Evolutionary conservation across 2,888 invertebrate species (phyloP), one percentile per base, ranked within the genome.

Genomic region (Eustalomyia histrio): DNA sequence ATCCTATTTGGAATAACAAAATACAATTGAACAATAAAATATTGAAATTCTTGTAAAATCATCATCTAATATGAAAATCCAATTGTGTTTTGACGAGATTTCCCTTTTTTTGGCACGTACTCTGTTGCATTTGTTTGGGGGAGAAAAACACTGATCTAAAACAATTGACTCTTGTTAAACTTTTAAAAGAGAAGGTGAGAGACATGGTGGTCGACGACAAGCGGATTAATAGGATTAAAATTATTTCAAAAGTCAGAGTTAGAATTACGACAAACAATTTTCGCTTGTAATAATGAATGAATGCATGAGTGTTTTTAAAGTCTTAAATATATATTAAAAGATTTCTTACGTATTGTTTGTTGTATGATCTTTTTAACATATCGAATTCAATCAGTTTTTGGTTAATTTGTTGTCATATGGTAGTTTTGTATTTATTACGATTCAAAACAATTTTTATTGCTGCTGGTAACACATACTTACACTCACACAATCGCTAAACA

Each of bases 191-290:
- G 69, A 65, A 61, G 68, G 53, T 69, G 76, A 61, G 52, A 17
- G 57, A 52, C 60, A 53, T 74, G 81, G 74, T 81, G 78, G 81
- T 81, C 81, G 81, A 78, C 55, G 69, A 78, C 78, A 81, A 74
- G 78, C 65, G 69, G 81, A 78, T 81, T 81, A 81, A 78, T 29
- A 60, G 74, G 78, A 81, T 81, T 81, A 81, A 71, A 12, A n/a
- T 10, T 57, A 65, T 58, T 39, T 39, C 12, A 29, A 39, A 63
- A 50, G 14, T 29, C 14, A 35, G 50, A 33, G 47, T 52, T 65
- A 24, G 24, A 29, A 29, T 29, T 29, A 29, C 1, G 29, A 29
- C 18, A 47, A 29, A 68, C 68, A 73, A 65, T 50, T 18, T 33
- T 10, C 6, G 24, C 14, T 6, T 43, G 29, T 55, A 35, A 8